Base-by-base conservation (phyloP, 2,797 vertebrate species). In the Pterois miles region DNA sequence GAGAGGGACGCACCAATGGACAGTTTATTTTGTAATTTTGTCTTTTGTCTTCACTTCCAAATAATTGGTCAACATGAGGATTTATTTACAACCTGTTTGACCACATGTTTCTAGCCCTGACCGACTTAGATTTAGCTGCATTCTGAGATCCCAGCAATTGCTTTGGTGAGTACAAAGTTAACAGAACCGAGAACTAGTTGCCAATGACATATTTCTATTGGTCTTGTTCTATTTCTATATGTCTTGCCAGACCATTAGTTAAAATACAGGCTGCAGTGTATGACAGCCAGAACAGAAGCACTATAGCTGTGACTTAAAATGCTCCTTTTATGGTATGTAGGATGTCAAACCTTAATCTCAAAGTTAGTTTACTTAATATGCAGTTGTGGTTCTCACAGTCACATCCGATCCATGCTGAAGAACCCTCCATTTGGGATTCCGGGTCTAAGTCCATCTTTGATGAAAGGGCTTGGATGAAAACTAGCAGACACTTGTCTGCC, bases 401-500 rank as follows among this genome's bases (percentile, higher is more conserved):
- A 89, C 88, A 91, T 91, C 90, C 84, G 86, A 83, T 87, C 80
- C 74, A 6, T 2, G 5, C 27, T 2, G 50, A 71, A 54, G 57
- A 89, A 81, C 76, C 86, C 78, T 72, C 71, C 81, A 88, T 93
- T 90, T 89, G 63, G 81, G 84, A 89, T 85, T 88, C 78, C 34
- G 57, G 63, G 75, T 81, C 63, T 89, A 80, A 90, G 86, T 85
- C 89, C 62, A 34, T 68, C 33, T 81, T 77, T 86, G 89, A 92
- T 91, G 89, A 89, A 86, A 90, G 90, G 86, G 87, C 67, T 86
- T 68, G 85, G 78, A 87, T 78, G 72, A 76, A 84, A 81, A 82
- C 87, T 75, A 76, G 86, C 80, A 91, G 88, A 84, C 89, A 89
- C 90, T 90, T 88, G 87, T 89, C 88, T 88, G 82, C 81, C 5